A percentile compares a stretch with the other conserved stretches of the same genome.
Conservation (phyloP, 2,888 invertebrate genomes). For the Dryobotodes eremita region DNA sequence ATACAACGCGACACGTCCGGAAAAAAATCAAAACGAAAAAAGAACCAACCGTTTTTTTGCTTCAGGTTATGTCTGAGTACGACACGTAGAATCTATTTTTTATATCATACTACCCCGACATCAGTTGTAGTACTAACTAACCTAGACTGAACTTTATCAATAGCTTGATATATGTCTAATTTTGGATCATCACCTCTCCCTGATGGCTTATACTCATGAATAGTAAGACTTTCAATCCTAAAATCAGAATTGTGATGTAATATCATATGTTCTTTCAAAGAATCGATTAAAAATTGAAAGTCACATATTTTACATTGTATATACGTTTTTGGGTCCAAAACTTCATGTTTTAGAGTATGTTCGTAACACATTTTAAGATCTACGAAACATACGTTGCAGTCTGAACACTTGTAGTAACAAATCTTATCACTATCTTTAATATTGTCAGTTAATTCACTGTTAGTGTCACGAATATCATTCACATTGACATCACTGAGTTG, state of each 20-base stretch:
- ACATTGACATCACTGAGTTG: not conserved
- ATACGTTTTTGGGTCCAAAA: conserved; percentile 74
- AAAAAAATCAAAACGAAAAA: not conserved
- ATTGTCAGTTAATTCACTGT: not conserved
- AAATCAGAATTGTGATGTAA: conserved; percentile 74
- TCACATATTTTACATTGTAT: conserved; percentile 81
- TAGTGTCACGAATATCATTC: conserved; percentile 5
- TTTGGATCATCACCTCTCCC: conserved; percentile 35
- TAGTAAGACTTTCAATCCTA: conserved; percentile 71
- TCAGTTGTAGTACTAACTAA: conserved; percentile 77
- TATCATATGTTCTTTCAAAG: conserved; percentile 73
- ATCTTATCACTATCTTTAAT: conserved; percentile 28
- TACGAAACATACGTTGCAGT: conserved; percentile 78
- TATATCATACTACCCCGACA: conserved; percentile 44
- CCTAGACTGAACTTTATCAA: conserved; percentile 75
- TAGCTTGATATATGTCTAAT: conserved; percentile 70
- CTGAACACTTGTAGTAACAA: conserved; percentile 68
- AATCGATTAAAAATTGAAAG: conserved; percentile 75
- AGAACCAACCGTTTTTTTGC: not conserved
- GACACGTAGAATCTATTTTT: not conserved
- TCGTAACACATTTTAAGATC: conserved; percentile 71
- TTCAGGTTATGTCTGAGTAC: not conserved
- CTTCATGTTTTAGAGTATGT: conserved; percentile 70
- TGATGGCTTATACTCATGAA: conserved; percentile 71
- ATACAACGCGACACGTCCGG: no score